Evolutionary conservation across 1,140 invertebrate genomes (phyloP).

Genomic region (Arctopsyche grandis): DNA sequence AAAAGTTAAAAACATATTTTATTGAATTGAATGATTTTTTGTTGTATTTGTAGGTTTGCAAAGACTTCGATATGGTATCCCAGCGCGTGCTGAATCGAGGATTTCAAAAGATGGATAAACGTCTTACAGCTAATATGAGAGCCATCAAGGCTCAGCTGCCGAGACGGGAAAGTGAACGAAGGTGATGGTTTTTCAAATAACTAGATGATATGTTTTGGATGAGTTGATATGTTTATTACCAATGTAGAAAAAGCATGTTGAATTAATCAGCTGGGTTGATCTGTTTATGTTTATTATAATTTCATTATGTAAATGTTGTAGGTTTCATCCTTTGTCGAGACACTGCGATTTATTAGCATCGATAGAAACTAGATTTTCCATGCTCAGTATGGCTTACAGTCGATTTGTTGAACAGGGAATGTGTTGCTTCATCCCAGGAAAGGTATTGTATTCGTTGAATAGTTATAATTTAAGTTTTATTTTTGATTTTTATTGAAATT

Average conservation of each 20-base stretch:
- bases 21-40: too few species aligned
- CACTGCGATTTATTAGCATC: constrained; percentile 91
- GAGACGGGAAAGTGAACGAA: constrained; percentile 87
- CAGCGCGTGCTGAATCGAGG: constrained; percentile 82
- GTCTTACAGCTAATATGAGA: constrained; percentile 79
- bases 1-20: too few species aligned
- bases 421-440: constrained; percentile 94
- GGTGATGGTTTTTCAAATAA: constrained; percentile 61
- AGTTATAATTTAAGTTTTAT: neutral
- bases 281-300: neutral
- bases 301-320: constrained; percentile 47
- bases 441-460: constrained; percentile 65
- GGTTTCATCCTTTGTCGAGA: constrained; percentile 82
- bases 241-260: too few species aligned
- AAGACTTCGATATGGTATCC: constrained; percentile 79
- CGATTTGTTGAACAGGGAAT: constrained; percentile 85
- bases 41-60: constrained; percentile 77
- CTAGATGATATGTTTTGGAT: constrained; percentile 26
- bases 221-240: too few species aligned
- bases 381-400: constrained; percentile 91
- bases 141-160: constrained; percentile 85
- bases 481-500: neutral
- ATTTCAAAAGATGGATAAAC: constrained; percentile 81
- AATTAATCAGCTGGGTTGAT: neutral
- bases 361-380: constrained; percentile 89